Evolutionary conservation across 1,140 invertebrate genomes (phyloP).

Genomic region (Drosophila watanabei): DNA sequence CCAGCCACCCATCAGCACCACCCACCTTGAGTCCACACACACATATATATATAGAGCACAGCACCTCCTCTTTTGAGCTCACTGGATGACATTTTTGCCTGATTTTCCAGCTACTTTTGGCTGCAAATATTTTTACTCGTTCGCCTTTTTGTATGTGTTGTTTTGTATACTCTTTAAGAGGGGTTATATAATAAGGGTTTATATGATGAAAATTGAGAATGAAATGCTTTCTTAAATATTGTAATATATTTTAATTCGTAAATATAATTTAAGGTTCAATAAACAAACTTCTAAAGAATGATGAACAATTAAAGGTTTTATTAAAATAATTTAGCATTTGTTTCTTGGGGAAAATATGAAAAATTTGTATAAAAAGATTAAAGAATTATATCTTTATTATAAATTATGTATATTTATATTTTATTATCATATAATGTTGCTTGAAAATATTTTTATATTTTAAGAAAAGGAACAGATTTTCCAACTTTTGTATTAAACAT

Average conservation of each 20-base stretch:
- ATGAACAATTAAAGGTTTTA: too few species aligned
- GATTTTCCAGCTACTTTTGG: conserved; percentile 64
- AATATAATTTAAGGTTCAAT: too few species aligned
- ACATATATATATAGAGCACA: neutral
- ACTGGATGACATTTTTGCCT: conserved; percentile 43
- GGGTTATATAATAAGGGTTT: neutral
- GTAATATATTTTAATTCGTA: too few species aligned
- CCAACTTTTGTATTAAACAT: neutral
- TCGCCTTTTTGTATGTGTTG: conserved; percentile 9
- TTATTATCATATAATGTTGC: neutral
- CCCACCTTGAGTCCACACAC: conserved; percentile 8
- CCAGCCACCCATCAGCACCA: conserved; percentile 1
- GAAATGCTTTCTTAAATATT: too few species aligned
- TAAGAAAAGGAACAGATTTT: neutral
- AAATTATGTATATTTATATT: too few species aligned
- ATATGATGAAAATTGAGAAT: too few species aligned
- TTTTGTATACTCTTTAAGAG: conserved; percentile 1
- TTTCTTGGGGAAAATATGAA: too few species aligned
- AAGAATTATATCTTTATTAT: too few species aligned
- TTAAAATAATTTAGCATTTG: too few species aligned
- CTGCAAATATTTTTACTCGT: conserved; percentile 64
- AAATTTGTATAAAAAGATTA: too few species aligned
- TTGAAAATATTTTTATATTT: neutral
- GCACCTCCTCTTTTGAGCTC: conserved; percentile 20
- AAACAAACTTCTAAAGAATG: too few species aligned